Evolutionary conservation across 2,888 invertebrate genomes (phyloP), one percentile per base, ranked within the genome.

Genomic region (Calephelis perditalis): DNA sequence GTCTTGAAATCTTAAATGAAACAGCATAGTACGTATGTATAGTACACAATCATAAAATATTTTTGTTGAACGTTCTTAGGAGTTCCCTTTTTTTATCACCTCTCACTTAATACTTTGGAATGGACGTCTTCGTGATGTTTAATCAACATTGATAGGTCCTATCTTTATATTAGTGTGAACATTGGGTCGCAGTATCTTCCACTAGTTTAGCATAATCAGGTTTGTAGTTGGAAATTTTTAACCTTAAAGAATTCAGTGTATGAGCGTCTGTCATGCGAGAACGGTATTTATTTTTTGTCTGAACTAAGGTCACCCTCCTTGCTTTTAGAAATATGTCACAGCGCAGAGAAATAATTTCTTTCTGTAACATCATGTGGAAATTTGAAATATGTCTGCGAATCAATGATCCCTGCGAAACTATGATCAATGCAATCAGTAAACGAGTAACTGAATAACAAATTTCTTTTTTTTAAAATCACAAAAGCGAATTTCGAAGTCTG

Each of bases 321-420:
- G 67, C 66, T 68, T 67, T 68, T 43, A 68, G 64, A 64, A 68
- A 69, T 68, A 68, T 67, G 60, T 65, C 61, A 62, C 63, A 66
- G 68, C 64, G 62, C 61, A 65, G 63, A 65, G 66, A 65, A 64
- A 65, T 65, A 56, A 63, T 63, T 65, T 65, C 61, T 47, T 63
- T 65, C 63, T 63, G 58, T 44, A 63, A 57, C 12, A 64, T 61
- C 62, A 67, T 67, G 62, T 65, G 63, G 10, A 67, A 63, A 62
- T 68, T 68, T 68, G 64, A 65, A 70, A 70, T 70, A 57, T 68
- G 67, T 68, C 64, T 67, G 67, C 65, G 61, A 67, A 63, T 68
- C 62, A 67, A 58, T 65, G 3, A 44, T 10, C 44, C 67, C 67
- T 68, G 69, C 70, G 65, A 69, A 69, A 61, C 44, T 9, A 44